These are phyloP conservation scores for Lucilia cuprina DNA, from an alignment of 1,140 invertebrate genomes.

Conservation along the genomic window DNA sequence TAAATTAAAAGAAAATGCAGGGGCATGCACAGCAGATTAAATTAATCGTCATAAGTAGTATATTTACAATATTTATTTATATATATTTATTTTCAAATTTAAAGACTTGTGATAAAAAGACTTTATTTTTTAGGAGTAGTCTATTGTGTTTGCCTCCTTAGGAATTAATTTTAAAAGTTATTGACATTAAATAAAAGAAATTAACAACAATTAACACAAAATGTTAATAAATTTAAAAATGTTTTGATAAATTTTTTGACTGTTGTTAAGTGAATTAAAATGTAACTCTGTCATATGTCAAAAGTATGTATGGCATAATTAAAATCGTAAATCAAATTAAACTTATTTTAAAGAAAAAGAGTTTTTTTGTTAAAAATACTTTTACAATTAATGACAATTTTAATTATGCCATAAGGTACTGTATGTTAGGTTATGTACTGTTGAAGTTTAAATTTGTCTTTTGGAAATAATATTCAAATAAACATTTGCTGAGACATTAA, in stretches of 20 bases:
- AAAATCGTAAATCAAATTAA: too few relatives aligned
- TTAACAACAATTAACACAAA: background rate
- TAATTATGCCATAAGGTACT: too few relatives aligned
- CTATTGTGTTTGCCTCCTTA: too few relatives aligned
- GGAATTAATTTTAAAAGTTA: background rate
- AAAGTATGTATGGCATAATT: background rate
- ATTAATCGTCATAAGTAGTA: background rate
- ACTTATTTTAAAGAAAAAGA: too few relatives aligned
- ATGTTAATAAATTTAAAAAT: background rate
- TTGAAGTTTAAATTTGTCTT: constrained; percentile 17
- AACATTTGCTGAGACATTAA: too few relatives aligned
- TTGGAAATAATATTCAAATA: constrained; percentile 5
- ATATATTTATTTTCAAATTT: background rate
- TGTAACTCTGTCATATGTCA: background rate
- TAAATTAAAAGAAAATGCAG: background rate
- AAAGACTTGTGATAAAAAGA: background rate
- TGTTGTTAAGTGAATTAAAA: background rate
- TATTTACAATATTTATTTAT: background rate
- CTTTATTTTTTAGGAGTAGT: background rate
- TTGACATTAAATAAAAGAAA: background rate
- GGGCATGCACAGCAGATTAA: background rate
- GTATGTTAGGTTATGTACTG: background rate
- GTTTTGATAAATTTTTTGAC: background rate
- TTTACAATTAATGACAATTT: too few relatives aligned
- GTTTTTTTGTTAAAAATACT: too few relatives aligned